phyloP scores from a whole-genome alignment of 2,113 vertebrate genomes.

The Lanius ludovicianus region DNA sequence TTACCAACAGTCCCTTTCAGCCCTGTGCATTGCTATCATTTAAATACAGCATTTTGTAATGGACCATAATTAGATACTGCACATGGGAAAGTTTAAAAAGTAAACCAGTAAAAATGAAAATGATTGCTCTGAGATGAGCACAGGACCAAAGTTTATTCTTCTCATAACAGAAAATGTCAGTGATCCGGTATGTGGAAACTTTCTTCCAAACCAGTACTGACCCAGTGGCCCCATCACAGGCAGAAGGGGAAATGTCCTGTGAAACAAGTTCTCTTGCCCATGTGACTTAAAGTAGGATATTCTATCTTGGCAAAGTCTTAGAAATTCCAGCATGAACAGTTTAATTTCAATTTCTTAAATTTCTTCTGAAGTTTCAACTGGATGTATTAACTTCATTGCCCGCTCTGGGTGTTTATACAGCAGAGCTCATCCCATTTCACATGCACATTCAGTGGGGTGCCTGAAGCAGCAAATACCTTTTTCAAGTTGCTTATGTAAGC shows the following conservation, averaged over 20 bases:
- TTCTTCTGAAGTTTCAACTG: background rate
- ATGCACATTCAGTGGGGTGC: background rate
- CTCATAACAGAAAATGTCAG: constrained; percentile 8
- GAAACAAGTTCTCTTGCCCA: background rate
- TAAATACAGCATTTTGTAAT: constrained; percentile 31
- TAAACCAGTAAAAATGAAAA: constrained; percentile 61
- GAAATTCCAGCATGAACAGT: background rate
- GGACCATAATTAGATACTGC: constrained; percentile 41
- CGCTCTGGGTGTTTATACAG: background rate
- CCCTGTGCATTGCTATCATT: background rate
- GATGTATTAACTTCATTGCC: background rate
- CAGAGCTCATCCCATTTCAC: background rate
- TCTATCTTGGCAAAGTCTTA: background rate
- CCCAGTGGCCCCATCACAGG: background rate
- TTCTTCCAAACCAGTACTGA: constrained; percentile 29
- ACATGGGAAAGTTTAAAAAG: constrained; percentile 42
- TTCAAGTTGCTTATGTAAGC: background rate
- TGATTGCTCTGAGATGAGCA: constrained; percentile 17
- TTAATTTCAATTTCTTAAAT: background rate
- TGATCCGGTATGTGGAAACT: background rate
- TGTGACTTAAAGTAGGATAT: background rate
- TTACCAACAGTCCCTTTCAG: constrained; percentile 24
- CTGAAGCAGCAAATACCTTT: background rate
- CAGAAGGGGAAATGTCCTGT: background rate
- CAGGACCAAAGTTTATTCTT: background rate